Base-by-base conservation (phyloP, 2,113 vertebrate genomes). In the Pseudopipra pipra region DNA sequence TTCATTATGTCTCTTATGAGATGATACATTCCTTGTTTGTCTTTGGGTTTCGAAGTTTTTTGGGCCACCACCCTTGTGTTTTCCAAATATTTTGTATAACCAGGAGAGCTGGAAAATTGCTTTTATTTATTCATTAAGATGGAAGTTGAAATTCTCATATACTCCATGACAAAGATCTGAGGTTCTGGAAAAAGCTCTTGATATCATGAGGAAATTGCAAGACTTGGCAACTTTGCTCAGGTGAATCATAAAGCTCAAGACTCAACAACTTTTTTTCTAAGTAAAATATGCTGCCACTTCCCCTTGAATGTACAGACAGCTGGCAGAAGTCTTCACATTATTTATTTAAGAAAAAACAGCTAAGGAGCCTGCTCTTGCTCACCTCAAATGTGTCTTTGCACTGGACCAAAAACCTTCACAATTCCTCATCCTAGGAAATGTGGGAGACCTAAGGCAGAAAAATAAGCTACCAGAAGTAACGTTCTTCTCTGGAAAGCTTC, bases 321-420 rank as follows among this genome's bases (percentile, higher is more conserved):
- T 95, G 72, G 61, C 56, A 90, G 46, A 83, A 86, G 41, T 77
- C 28, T 80, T 92, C 52, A 54, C 12, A 41, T 93, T 61, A 80
- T 91, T 95, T 95, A 68, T 91, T 87, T 56, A 93, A 58, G 81
- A 76, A 87, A 93, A 88, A 78, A 17, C 51, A 80, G 14, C 35
- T 83, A 75, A 2, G 17, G 23, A 78, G 13, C 5, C 14, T 80
- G 17, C 17, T 74, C 30, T 85, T 77, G 5, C 68, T 94, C 30
- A 28, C 49, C 27, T 83, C 82, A 74, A 63, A 54, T 67, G 49
- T 1, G 2, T 55, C 47, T 88, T 85, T 88, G 59, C 24, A 19
- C 8, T 46, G 58, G 75, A 73, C 47, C 33, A 63, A 52, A 94
- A 67, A 1, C 27, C 56, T 91, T 78, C 37, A 6, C 11, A 73